These are phyloP conservation scores for Anabacerthia variegaticeps DNA, from an alignment of 2,797 vertebrate genomes.

Conservation along the genomic window DNA sequence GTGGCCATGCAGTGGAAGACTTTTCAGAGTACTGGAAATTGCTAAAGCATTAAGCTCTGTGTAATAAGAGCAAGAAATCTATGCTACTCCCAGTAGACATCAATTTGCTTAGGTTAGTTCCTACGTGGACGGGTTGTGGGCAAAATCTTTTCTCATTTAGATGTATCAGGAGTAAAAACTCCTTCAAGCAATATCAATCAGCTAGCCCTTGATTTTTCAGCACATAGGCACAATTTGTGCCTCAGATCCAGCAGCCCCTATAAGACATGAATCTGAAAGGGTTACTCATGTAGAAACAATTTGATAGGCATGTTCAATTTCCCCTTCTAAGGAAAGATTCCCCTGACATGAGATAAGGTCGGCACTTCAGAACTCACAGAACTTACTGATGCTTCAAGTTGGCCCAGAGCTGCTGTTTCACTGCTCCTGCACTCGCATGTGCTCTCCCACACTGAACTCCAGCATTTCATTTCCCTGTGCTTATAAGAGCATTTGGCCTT, in stretches of 20 bases:
- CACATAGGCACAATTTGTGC: not conserved
- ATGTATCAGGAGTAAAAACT: not conserved
- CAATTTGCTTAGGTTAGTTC: not conserved
- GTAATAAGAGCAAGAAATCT: not conserved
- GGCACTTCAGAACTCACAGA: not conserved
- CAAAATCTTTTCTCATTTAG: not conserved
- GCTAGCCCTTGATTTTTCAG: not conserved
- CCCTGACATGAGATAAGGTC: not conserved
- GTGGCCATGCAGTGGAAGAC: not conserved
- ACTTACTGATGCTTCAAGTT: not conserved
- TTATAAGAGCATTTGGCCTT: not conserved
- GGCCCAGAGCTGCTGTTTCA: not conserved
- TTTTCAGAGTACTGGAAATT: not conserved
- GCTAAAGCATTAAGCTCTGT: not conserved
- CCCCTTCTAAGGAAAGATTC: not conserved
- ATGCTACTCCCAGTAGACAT: not conserved
- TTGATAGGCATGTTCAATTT: not conserved
- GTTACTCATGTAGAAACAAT: not conserved
- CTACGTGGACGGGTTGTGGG: not conserved
- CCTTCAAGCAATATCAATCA: not conserved
- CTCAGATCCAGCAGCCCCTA: not conserved
- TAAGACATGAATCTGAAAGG: accelerated
- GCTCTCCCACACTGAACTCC: not conserved
- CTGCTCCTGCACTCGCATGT: not conserved
- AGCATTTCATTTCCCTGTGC: not conserved